phyloP scores from a whole-genome alignment of 2,888 invertebrate genomes.

The Physocephala rufipes region DNA sequence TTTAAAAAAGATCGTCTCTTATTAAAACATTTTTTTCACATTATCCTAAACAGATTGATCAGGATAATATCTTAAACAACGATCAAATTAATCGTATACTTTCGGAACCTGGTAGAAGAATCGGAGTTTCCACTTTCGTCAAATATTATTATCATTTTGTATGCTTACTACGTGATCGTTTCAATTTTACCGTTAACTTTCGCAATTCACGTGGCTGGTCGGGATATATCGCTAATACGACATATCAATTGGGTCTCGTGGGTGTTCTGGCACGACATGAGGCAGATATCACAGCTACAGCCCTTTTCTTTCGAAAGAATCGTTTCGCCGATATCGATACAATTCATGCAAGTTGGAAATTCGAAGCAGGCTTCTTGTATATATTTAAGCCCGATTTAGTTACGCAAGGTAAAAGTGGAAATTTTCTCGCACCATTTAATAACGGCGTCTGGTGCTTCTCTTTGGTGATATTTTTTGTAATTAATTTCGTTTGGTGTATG shows the following conservation, averaged over 20 bases:
- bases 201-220: slow-evolving; percentile 63
- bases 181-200: slow-evolving; percentile 60
- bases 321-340: slow-evolving; percentile 60
- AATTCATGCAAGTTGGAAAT: slow-evolving; percentile 62
- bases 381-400: slow-evolving; percentile 59
- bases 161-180: slow-evolving; percentile 52
- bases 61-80: slow-evolving; percentile 55
- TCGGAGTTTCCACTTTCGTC: slow-evolving; percentile 57
- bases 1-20: no score
- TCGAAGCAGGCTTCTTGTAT: slow-evolving; percentile 60
- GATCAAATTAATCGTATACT: slow-evolving; percentile 53
- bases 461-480: slow-evolving; percentile 44
- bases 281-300: slow-evolving; percentile 61
- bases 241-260: slow-evolving; percentile 59
- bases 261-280: slow-evolving; percentile 61
- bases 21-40: neutral
- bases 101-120: slow-evolving; percentile 49
- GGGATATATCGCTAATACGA: slow-evolving; percentile 56
- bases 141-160: slow-evolving; percentile 60
- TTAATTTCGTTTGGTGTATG: slow-evolving; percentile 54
- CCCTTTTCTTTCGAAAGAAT: slow-evolving; percentile 59
- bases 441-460: slow-evolving; percentile 55
- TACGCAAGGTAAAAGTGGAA: slow-evolving; percentile 53
- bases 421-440: slow-evolving; percentile 61
- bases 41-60: slow-evolving; percentile 55